Evolutionary conservation across 2,797 vertebrate genomes (phyloP).

Genomic region (Mareca penelope): DNA sequence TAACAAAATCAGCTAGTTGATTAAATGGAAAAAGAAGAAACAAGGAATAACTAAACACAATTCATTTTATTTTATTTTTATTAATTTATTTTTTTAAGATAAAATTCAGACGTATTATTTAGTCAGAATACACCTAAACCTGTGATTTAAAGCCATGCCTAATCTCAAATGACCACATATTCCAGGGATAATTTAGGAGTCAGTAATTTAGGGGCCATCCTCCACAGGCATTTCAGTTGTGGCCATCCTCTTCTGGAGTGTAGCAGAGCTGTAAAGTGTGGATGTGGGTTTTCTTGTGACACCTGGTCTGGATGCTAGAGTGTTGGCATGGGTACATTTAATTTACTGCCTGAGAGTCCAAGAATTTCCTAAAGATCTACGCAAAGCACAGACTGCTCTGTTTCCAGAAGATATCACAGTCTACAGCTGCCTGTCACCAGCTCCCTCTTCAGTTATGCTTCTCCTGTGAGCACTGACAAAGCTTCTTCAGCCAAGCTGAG

Average conservation of each 20-base stretch:
- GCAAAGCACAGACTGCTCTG: neutral
- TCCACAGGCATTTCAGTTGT: neutral
- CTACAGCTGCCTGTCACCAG: neutral
- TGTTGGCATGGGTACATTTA: neutral
- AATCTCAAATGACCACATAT: neutral
- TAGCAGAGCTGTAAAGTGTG: neutral
- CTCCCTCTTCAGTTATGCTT: neutral
- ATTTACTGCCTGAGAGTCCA: neutral
- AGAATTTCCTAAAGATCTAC: neutral
- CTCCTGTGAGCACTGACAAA: neutral
- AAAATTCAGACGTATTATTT: neutral
- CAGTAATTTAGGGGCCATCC: neutral
- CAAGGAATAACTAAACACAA: neutral
- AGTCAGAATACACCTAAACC: neutral
- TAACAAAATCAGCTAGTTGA: neutral
- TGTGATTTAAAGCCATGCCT: neutral
- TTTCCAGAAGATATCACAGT: neutral
- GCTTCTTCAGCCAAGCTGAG: constrained; percentile 14
- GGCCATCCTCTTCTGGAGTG: neutral
- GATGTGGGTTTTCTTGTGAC: neutral
- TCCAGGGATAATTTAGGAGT: neutral
- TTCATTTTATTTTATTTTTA: no score
- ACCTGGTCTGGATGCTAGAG: neutral
- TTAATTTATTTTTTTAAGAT: neutral
- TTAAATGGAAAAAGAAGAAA: neutral